Evolutionary conservation across 2,888 invertebrate genomes (phyloP).

Genomic region (Neoaliturus tenellus): DNA sequence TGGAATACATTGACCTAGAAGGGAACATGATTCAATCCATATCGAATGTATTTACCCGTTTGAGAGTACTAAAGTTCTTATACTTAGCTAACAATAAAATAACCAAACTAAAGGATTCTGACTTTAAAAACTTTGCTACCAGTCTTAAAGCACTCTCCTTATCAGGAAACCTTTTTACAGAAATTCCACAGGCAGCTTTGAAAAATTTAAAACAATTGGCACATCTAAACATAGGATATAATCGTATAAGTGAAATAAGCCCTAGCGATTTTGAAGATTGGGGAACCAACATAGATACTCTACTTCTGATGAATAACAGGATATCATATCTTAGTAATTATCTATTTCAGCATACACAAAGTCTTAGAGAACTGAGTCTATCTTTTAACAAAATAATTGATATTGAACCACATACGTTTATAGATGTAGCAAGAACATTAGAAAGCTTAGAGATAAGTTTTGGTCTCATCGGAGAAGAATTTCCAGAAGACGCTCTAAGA

Average conservation of each 20-base stretch:
- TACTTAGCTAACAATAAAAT: conserved; percentile 89
- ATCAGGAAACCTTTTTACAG: conserved; percentile 86
- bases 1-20: conserved; percentile 90
- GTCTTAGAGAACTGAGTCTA: conserved; percentile 90
- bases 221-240: conserved; percentile 92
- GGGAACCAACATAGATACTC: conserved; percentile 87
- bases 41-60: conserved; percentile 81
- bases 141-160: conserved; percentile 86
- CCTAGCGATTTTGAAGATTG: conserved; percentile 85
- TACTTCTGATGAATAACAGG: conserved; percentile 89
- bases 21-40: conserved; percentile 84
- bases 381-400: conserved; percentile 93
- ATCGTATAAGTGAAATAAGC: conserved; percentile 81
- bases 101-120: conserved; percentile 77
- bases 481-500: conserved; percentile 85
- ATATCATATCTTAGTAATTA: conserved; percentile 82
- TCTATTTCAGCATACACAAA: conserved; percentile 83
- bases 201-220: conserved; percentile 84
- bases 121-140: conserved; percentile 76
- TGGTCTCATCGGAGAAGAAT: conserved; percentile 86
- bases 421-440: conserved; percentile 83
- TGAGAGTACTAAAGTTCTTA: conserved; percentile 84
- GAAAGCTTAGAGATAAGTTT: conserved; percentile 92
- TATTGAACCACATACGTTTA: conserved; percentile 88
- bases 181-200: conserved; percentile 82